Conservation (phyloP, 2,888 invertebrate genomes). For the Ennomos erosarius region DNA sequence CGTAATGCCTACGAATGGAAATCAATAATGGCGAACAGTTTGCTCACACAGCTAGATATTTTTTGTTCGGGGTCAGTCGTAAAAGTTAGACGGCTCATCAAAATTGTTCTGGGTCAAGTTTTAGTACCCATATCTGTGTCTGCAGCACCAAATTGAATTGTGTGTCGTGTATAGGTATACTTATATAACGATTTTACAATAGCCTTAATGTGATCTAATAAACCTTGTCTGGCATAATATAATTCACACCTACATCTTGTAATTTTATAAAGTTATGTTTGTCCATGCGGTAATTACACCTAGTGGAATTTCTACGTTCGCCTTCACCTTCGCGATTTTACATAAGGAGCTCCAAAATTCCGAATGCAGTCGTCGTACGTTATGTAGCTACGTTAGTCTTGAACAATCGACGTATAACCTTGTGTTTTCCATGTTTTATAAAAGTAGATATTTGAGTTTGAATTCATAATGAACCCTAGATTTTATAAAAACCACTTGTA, state of each 20-base stretch:
- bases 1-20: constrained; percentile 10
- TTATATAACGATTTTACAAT: background rate
- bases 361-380: constrained; percentile 15
- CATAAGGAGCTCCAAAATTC: constrained; percentile 27
- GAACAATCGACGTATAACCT: constrained; percentile 19
- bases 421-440: constrained; percentile 26
- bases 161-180: background rate
- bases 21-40: constrained; percentile 32
- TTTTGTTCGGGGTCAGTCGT: constrained; percentile 13
- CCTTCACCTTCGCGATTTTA: constrained; percentile 33
- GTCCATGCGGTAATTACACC: background rate
- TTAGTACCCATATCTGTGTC: constrained; percentile 20
- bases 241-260: constrained; percentile 4
- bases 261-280: background rate
- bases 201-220: constrained; percentile 3
- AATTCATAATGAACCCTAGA: constrained; percentile 25
- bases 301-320: constrained; percentile 15
- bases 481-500: constrained; percentile 25
- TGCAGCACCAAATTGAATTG: background rate
- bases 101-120: constrained; percentile 20
- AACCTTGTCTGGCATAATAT: constrained; percentile 9
- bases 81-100: constrained; percentile 13
- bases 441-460: constrained; percentile 16
- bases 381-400: constrained; percentile 3
- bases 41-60: constrained; percentile 6